Evolutionary conservation across 2,888 invertebrate genomes (phyloP), one percentile per base, ranked within the genome.

Genomic region (Ephialtes manifestator): DNA sequence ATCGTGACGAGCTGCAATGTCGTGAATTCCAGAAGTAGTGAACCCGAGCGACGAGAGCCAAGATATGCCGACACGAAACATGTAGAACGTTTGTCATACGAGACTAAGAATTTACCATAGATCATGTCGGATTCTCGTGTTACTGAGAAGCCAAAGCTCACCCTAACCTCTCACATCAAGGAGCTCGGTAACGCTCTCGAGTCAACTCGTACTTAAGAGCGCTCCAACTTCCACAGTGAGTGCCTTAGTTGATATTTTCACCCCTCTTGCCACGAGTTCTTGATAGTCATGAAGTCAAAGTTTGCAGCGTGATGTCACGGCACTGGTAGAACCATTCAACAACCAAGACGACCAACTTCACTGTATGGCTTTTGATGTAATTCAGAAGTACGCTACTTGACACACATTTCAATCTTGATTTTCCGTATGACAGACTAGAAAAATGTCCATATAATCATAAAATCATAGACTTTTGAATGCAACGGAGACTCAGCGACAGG

Each of bases 201-300:
- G 20, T 63, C 65, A 15, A 71, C 63, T 48, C 46, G 65, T 65
- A 20, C 67, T 80, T 60, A 75, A 75, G 75, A 72, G 24, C 24
- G 20, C 31, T 39, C 51, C 60, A 82, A 77, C 77, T 82, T 82
- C n/a, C 11, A 7, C 55, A 24, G 3, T 43, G 60, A 77, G 77
- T 43, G 46, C 55, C 39, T 53, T 18, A 46, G 53, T 35, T 72
- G 48, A 60, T 65, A 72, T 77, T 72, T 60, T 53, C 43, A 18
- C 46, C 48, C 31, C 35, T 46, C 65, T 55, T 31, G 20, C 67
- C 11, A 18, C 18, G 63, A 76, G 71, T 55, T 18, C 71, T 67
- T 55, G 71, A 71, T 77, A 65, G 65, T 55, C 72, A 55, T 35
- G 60, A 39, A 67, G 70, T 20, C 31, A 31, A 82, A 82, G 31